These are phyloP conservation scores for Drosophila rufa DNA, from an alignment of 1,140 invertebrate genomes.

Conservation along the genomic window DNA sequence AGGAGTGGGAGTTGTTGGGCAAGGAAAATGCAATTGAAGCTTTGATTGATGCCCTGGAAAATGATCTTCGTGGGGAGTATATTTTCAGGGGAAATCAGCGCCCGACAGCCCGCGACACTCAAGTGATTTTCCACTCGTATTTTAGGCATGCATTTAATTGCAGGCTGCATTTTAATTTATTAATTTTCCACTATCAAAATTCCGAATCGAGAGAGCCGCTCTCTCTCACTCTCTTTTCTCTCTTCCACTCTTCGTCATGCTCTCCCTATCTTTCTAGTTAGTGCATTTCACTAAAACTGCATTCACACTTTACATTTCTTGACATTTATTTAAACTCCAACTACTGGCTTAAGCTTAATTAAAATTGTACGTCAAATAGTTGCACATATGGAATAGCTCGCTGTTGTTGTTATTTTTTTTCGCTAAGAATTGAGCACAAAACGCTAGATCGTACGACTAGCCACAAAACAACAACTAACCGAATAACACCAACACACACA, in stretches of 20 bases:
- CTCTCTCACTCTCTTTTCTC: slow-evolving; percentile 1
- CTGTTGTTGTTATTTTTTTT: slow-evolving; percentile 31
- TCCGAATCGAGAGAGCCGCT: slow-evolving; percentile 21
- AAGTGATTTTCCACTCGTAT: slow-evolving; percentile 24
- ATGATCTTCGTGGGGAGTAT: slow-evolving; percentile 17
- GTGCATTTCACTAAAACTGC: slow-evolving; percentile 55
- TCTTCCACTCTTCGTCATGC: background rate
- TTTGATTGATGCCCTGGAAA: slow-evolving; percentile 51
- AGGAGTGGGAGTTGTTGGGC: slow-evolving; percentile 8
- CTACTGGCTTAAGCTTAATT: slow-evolving; percentile 23
- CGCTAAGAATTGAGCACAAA: slow-evolving; percentile 61
- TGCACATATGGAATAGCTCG: slow-evolving; percentile 70
- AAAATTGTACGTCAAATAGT: slow-evolving; percentile 46
- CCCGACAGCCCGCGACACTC: background rate
- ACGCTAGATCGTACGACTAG: slow-evolving; percentile 73
- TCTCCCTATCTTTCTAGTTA: slow-evolving; percentile 4
- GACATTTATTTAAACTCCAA: slow-evolving; percentile 12
- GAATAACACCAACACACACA: slow-evolving; percentile 31
- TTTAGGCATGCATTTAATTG: slow-evolving; percentile 49
- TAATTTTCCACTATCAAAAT: slow-evolving; percentile 62
- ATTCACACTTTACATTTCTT: slow-evolving; percentile 7
- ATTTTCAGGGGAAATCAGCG: slow-evolving; percentile 27
- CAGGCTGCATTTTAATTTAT: slow-evolving; percentile 45
- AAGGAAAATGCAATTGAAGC: slow-evolving; percentile 33
- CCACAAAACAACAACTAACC: slow-evolving; percentile 48